Evolutionary conservation across 2,113 vertebrate genomes (phyloP).

Genomic region (Halcyon senegalensis): DNA sequence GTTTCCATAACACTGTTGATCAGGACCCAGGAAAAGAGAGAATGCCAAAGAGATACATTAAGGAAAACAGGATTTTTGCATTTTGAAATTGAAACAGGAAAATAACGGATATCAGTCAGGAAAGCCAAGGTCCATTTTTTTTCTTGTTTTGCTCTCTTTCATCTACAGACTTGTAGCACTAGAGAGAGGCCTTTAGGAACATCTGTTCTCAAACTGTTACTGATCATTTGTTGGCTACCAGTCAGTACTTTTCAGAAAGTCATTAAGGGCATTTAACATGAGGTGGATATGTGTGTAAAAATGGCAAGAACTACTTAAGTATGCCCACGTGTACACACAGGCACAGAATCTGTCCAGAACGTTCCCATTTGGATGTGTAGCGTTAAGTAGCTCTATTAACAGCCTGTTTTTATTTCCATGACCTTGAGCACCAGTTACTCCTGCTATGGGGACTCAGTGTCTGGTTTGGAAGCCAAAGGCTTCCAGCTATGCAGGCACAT

Average conservation of each 20-base stretch:
- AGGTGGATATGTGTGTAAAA: background rate
- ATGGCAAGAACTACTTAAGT: background rate
- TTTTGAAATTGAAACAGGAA: background rate
- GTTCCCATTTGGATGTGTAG: background rate
- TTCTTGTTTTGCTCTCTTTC: background rate
- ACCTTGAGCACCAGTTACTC: background rate
- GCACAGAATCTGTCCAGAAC: background rate
- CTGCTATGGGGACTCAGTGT: background rate
- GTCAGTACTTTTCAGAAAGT: background rate
- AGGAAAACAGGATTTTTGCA: background rate
- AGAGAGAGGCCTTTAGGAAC: background rate
- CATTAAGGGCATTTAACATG: background rate
- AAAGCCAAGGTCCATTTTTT: background rate
- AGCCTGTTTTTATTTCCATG: background rate
- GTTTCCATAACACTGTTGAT: slow-evolving; percentile 80
- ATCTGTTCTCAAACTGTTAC: background rate
- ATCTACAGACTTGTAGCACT: background rate
- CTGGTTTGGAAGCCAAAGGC: background rate
- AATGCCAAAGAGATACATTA: background rate
- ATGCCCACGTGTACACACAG: background rate
- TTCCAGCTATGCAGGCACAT: background rate
- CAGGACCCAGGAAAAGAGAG: background rate
- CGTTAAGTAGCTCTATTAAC: background rate
- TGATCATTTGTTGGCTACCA: background rate
- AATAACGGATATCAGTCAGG: background rate